Evolutionary conservation across 2,797 vertebrate species (phyloP).

Genomic region (Psittacula derbiana): DNA sequence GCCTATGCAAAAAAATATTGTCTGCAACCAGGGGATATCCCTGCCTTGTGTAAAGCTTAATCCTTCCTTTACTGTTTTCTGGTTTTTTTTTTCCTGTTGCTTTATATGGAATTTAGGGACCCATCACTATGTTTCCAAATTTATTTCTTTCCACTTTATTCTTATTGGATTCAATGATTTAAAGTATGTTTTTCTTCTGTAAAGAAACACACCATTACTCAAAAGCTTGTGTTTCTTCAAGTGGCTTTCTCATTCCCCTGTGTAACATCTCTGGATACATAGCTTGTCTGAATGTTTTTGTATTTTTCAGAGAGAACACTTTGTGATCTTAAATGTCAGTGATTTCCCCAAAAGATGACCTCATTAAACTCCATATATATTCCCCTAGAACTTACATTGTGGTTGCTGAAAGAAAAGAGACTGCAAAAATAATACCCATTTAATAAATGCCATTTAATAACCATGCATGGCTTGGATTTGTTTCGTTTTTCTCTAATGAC

Average conservation of each 20-base stretch:
- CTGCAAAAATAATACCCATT: background rate
- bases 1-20: background rate
- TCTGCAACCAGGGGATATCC: background rate
- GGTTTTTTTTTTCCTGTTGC: background rate
- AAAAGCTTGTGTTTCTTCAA: background rate
- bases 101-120: background rate
- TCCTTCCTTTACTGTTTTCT: background rate
- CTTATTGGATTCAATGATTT: background rate
- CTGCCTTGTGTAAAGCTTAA: background rate
- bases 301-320: background rate
- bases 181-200: background rate
- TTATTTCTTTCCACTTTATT: background rate
- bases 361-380: background rate
- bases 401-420: background rate
- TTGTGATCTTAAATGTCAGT: background rate
- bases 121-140: background rate
- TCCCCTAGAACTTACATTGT: background rate
- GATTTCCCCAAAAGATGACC: background rate
- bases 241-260: background rate
- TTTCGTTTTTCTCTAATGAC: background rate
- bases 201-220: background rate
- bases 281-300: background rate
- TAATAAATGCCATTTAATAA: background rate
- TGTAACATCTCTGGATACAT: background rate
- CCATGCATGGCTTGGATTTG: background rate